These are phyloP conservation scores for Entosphenus tridentatus DNA, from an alignment of 2,113 vertebrate species.

Conservation along the genomic window DNA sequence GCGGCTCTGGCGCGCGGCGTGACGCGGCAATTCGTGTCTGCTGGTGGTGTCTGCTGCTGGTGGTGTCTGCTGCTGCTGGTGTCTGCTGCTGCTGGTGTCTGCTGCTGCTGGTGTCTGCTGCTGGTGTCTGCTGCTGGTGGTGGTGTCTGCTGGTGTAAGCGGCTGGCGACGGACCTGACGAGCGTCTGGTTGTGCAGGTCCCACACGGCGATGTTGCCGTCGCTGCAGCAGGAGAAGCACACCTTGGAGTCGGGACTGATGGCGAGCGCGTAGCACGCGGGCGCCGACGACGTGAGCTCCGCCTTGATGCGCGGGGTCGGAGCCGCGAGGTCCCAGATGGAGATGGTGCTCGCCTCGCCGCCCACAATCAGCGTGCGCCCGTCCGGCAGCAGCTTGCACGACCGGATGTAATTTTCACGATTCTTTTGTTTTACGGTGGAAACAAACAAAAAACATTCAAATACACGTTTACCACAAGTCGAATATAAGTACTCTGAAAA, in stretches of 20 bases:
- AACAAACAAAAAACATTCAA: no score
- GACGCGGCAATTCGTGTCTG: no score
- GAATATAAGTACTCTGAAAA: no score
- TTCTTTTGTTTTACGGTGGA: conserved; percentile 30
- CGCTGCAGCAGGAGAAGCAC: conserved; percentile 97
- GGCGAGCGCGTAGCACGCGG: conserved; percentile 86
- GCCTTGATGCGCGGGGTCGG: conserved; percentile 94
- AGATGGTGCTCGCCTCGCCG: conserved; percentile 87
- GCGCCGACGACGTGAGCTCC: conserved; percentile 85
- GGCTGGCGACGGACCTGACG: conserved; percentile 48
- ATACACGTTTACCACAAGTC: no score
- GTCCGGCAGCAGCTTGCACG: conserved; percentile 44
- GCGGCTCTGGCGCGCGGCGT: not conserved
- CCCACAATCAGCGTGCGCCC: conserved; percentile 49
- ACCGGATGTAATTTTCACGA: conserved; percentile 91
- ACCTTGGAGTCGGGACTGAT: conserved; percentile 99
- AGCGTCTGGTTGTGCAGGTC: conserved; percentile 96
- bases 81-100: no score
- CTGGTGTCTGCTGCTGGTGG: conserved; percentile 9
- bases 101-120: no score
- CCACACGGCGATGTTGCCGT: conserved; percentile 98
- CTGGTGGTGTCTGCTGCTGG: no score
- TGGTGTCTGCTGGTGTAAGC: no score
- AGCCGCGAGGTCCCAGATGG: conserved; percentile 95
- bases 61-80: no score